Percentiles rank a stretch among this genome's conserved stretches.
Conservation (phyloP, 2,113 vertebrate species). For the rabbit (Oryctolagus cuniculus) region mOryCun1.1 NC_091434.1:36418501-36419000, state of each 20-base stretch:
- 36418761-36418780: not conserved
- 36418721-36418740: slow-evolving; percentile 5
- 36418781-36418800: not conserved
- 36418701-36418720: not conserved
- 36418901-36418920: not conserved
- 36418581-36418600: not conserved
- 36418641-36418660: not conserved
- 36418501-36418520: not conserved
- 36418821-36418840: not conserved
- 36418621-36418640: not conserved
- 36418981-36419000: not conserved
- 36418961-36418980: not conserved
- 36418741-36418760: slow-evolving; percentile 43
- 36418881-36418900: not conserved
- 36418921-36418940: not conserved
- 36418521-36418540: not conserved
- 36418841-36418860: not conserved
- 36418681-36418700: slow-evolving; percentile 7
- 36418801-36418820: not conserved
- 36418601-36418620: not conserved
- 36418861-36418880: not conserved
- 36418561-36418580: not conserved
- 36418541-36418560: slow-evolving; percentile 56
- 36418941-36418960: not conserved
- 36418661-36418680: slow-evolving; percentile 32